Base-by-base conservation (phyloP, 2,113 vertebrate species). In the Phrynosoma blainvillii region DNA sequence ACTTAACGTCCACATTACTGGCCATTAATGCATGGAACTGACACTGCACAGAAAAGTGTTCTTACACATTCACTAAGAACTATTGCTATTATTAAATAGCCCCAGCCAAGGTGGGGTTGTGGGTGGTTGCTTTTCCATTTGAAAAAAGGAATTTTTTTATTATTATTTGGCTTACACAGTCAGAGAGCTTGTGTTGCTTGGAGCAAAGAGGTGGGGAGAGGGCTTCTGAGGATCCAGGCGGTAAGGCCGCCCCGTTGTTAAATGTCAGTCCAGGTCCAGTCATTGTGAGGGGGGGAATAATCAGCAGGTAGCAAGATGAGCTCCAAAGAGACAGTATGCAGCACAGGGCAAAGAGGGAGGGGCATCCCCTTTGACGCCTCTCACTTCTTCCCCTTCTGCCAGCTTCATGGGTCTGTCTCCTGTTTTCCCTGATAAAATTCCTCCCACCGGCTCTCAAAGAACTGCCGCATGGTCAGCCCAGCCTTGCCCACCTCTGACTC, bases 71-170 rank as follows among this genome's bases (percentile, higher is more conserved):
- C 96, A 98, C 97, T 98, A 98, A 96, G 95, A 96, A 96, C 98
- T 98, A 98, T 98, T 98, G 98, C 98, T 98, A 98, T 98, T 98
- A 97, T 98, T 98, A 98, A 98, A 98, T 96, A 97, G 97, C 97
- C 97, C 98, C 97, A 97, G 96, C 96, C 95, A 95, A 91, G 92
- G 87, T 68, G 87, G 87, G 90, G 93, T 89, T 77, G 79, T 36
- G 89, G 96, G 97, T 96, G 96, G 95, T 95, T 94, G 96, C 96
- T 93, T 86, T 76, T 80, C 94, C 96, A 93, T 96, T 93, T 90
- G 94, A 88, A 94, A 92, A 96, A 95, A 95, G 96, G 94, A 96
- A 96, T 84, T 90, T 94, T 96, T 95, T 95, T 90, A 81, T 88
- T 68, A 89, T 96, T 97, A 94, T 96, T 96, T 95, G 95, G 94